Evolutionary conservation across 2,888 invertebrate species (phyloP).

Genomic region (Ceratothoa steindachneri): DNA sequence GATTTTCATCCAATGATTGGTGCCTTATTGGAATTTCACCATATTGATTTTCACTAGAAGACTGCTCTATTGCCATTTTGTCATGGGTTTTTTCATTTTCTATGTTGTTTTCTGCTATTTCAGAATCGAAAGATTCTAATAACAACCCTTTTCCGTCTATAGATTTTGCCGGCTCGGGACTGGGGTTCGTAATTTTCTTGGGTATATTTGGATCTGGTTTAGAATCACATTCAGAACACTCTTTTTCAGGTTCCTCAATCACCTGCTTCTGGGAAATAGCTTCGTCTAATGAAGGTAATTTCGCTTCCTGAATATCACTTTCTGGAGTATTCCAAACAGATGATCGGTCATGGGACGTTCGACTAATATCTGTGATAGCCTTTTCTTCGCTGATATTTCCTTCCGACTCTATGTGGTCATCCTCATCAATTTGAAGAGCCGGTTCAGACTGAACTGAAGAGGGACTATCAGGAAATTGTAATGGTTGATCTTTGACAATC

Average conservation of each 20-base stretch:
- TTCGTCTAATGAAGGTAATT: neutral
- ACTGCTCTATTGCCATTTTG: neutral
- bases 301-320: neutral
- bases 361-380: neutral
- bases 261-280: neutral
- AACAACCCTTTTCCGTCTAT: no score
- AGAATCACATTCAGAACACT: neutral
- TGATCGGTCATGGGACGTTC: neutral
- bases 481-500: neutral
- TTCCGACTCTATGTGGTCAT: constrained; percentile 12
- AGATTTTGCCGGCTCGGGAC: no score
- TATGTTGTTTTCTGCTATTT: neutral
- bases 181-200: no score
- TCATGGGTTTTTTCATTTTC: neutral
- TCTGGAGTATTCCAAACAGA: constrained; percentile 12
- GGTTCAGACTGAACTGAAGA: constrained; percentile 46
- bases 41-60: neutral
- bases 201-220: neutral
- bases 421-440: constrained; percentile 45
- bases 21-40: no score
- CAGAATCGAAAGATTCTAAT: no score
- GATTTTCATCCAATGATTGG: no score
- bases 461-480: constrained; percentile 37
- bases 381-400: neutral
- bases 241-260: neutral